Evolutionary conservation across 2,113 vertebrate genomes (phyloP), one percentile per base, ranked within the genome.

Genomic region (Pygoscelis antarcticus): DNA sequence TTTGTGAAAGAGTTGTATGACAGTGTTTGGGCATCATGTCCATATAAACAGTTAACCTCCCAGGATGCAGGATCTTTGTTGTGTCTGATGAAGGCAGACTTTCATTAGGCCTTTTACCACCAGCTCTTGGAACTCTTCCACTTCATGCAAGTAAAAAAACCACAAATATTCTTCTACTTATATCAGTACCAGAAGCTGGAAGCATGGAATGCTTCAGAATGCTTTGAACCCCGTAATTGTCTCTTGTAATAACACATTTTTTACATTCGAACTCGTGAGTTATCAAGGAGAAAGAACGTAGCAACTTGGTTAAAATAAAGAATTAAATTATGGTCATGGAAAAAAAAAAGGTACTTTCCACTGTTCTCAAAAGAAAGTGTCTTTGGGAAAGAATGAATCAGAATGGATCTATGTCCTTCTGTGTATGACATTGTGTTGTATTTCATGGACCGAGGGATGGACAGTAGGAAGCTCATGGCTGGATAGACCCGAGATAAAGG

Each of bases 81-180:
- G 98, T 98, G 97, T 98, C 97, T 98, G 98, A 98, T 93, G 98
- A 98, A 98, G 98, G 98, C 98, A 98, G 98, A 98, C 98, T 97
- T 98, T 98, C 98, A 98, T 99, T 99, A 99, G 97, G 97, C 61
- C 78, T 96, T 97, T 98, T 98, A 98, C 99, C 99, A 98, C 98
- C 98, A 98, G 98, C 95, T 96, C 97, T 98, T 99, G 99, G 99
- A 99, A 74, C 91, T 69, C 70, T 84, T 98, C 99, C 98, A 98
- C 98, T 99, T 99, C 99, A 99, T 99, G 98, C 98, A 97, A 99
- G 98, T 92, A 98, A 98, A 97, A 97, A 98, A 98, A 97, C 99
- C 99, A 97, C 99, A 99, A 98, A 87, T 98, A 98, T 98, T 98
- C 97, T 97, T 98, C 97, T 98, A 97, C 91, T 97, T 98, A 97